These are phyloP conservation scores for Anadara kagoshimensis DNA, from an alignment of 1,140 invertebrate genomes.

Conservation along the genomic window DNA sequence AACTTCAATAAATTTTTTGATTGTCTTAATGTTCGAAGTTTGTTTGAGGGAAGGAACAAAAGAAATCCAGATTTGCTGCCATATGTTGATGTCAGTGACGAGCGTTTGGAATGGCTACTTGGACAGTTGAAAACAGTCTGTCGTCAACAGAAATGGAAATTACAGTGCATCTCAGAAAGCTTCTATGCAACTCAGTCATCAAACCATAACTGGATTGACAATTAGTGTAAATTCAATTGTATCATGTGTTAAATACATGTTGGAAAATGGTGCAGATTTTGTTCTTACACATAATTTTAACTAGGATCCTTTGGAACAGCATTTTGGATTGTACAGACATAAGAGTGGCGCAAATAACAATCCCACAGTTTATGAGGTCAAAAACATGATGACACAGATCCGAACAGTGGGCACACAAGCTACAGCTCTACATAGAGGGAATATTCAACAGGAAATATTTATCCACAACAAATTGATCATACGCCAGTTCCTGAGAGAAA, in stretches of 20 bases:
- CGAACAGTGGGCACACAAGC: conserved; percentile 24
- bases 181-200: conserved; percentile 26
- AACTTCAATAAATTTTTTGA: conserved; percentile 51
- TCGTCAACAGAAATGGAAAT: conserved; percentile 3
- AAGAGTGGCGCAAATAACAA: conserved; percentile 23
- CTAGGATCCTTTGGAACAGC: conserved; percentile 43
- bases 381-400: conserved; percentile 28
- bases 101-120: conserved; percentile 24
- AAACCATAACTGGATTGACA: conserved; percentile 28
- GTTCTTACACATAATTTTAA: conserved; percentile 41
- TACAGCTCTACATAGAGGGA: conserved; percentile 1
- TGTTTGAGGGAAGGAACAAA: conserved; percentile 34
- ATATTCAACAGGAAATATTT: neutral
- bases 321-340: conserved; percentile 36
- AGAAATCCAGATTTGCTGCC: conserved; percentile 33
- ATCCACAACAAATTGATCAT: neutral
- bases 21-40: conserved; percentile 43
- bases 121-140: conserved; percentile 3
- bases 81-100: conserved; percentile 11
- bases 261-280: conserved; percentile 34
- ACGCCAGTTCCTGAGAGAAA: neutral
- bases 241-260: conserved; percentile 28
- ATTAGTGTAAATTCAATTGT: conserved; percentile 29
- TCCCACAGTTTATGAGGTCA: conserved; percentile 25
- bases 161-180: conserved; percentile 10